Evolutionary conservation across 1,140 invertebrate species (phyloP), one percentile per base, ranked within the genome.

Genomic region (Oreohelix idahoensis): DNA sequence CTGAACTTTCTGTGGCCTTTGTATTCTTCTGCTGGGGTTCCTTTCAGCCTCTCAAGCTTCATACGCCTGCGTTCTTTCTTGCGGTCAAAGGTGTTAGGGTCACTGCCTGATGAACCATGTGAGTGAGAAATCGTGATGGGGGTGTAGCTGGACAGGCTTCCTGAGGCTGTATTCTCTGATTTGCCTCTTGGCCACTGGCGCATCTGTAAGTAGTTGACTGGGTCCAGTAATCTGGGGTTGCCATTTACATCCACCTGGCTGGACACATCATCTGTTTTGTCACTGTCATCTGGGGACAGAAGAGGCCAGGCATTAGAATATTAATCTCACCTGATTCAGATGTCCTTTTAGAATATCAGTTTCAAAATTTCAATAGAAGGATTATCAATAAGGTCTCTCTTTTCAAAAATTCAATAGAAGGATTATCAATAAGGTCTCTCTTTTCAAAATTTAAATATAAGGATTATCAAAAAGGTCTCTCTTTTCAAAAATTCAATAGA

Each of bases 151-250:
- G 23, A n/a, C 49, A 53, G 26, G 49, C 11, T 77, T 42, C 42
- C 32, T 11, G 45, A 1, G 53, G 75, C 13, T 42, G 49, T 77
- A 45, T 2, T 53, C 1, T 42, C 39, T 4, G n/a, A 29, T 26
- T 42, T 42, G 20, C n/a, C 15, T 49, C 49, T 5, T 4, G 75
- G 75, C 42, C 23, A 32, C 75, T 77, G 75, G 45, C 49, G 75
- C 75, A 77, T 77, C 49, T 77, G 75, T 13, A 51, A 35, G 75
- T 77, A 77, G 23, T 58, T 58, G 75, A 17, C 39, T 35, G 49
- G 23, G 49, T 36, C 35, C 42, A 53, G 75, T 2, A 32, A 23
- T 36, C 32, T n/a, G 20, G 42, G 75, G 75, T 77, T 77, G 42
- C 75, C 75, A 77, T 77, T 75, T 42, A 75, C 73, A 49, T 75